Percentiles rank a stretch among this genome's conserved stretches.
Evolutionary conservation across 2,113 vertebrate genomes (phyloP).

Genomic region (Micronycteris hirsuta): DNA sequence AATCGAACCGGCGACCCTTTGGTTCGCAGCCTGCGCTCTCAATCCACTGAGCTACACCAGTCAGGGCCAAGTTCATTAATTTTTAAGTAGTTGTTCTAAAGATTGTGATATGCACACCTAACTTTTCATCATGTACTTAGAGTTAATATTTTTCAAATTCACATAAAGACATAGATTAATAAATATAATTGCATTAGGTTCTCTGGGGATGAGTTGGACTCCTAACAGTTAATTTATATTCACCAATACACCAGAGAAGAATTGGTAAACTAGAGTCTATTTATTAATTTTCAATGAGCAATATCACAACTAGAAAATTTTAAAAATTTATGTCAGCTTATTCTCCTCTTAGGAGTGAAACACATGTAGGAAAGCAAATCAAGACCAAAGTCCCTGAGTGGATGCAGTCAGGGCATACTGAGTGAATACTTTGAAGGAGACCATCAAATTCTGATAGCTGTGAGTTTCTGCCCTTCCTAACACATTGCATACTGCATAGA

Average conservation of each 20-base stretch:
- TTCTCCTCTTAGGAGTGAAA: not conserved
- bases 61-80: not conserved
- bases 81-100: not conserved
- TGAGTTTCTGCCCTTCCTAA: not conserved
- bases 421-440: not conserved
- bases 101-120: not conserved
- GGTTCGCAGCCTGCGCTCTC: too few relatives aligned
- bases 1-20: too few relatives aligned
- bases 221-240: not conserved
- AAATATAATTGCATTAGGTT: not conserved
- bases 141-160: not conserved
- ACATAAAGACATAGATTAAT: not conserved
- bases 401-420: not conserved
- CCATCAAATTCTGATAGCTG: not conserved
- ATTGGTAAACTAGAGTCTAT: not conserved
- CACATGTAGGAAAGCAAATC: not conserved
- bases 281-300: slow-evolving; percentile 38
- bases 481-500: too few relatives aligned
- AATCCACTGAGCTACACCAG: too few relatives aligned
- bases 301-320: not conserved
- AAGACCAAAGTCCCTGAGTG: not conserved
- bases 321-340: not conserved
- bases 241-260: not conserved
- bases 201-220: not conserved
- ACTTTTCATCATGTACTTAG: not conserved